Evolutionary conservation across 2,888 invertebrate genomes (phyloP).

Genomic region (Scaptomyza caliginosa): DNA sequence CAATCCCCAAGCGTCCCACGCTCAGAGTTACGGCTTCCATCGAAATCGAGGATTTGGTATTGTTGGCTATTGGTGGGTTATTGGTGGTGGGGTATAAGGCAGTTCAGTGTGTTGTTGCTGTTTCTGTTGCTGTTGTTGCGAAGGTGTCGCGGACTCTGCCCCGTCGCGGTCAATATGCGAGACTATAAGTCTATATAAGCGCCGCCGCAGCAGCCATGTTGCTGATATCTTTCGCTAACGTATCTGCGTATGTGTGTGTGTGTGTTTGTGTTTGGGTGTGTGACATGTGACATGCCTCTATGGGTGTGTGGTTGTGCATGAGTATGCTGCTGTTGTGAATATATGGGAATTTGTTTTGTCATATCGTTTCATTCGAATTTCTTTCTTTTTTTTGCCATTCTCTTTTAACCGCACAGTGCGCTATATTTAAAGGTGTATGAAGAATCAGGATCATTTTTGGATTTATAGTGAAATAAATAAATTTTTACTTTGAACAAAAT

Average conservation of each 20-base stretch:
- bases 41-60: conserved; percentile 12
- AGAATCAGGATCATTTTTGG: not conserved
- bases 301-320: conserved; percentile 25
- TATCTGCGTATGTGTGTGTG: conserved; percentile 26
- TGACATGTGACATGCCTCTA: conserved; percentile 12
- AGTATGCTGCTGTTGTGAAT: conserved; percentile 65
- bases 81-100: conserved; percentile 7
- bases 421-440: not conserved
- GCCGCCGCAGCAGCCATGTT: conserved; percentile 51
- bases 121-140: conserved; percentile 18
- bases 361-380: conserved; percentile 64
- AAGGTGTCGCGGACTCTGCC: conserved; percentile 69
- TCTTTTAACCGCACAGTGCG: conserved; percentile 18
- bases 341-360: conserved; percentile 79
- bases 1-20: conserved; percentile 69
- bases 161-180: conserved; percentile 72
- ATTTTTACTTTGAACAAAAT: no score
- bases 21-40: conserved; percentile 7
- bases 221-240: conserved; percentile 60
- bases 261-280: conserved; percentile 27
- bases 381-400: conserved; percentile 36
- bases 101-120: conserved; percentile 32
- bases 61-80: no score
- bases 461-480: no score
- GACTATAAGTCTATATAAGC: conserved; percentile 78